Conservation (phyloP, 2,888 invertebrate species). For the Chouioia cunea region DNA sequence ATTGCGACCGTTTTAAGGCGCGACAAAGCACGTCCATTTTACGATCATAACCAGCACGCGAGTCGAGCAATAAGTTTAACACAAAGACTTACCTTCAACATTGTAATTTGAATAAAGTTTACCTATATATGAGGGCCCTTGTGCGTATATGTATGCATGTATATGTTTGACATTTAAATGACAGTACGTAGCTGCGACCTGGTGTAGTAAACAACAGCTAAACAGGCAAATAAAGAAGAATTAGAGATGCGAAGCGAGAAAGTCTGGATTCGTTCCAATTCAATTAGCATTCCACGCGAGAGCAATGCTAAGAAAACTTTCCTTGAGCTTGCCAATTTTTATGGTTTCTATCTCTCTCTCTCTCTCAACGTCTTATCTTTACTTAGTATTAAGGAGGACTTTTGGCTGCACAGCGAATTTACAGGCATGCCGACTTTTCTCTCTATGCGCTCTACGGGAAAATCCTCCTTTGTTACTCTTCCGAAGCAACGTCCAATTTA, state of each 20-base stretch:
- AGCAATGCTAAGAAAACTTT: not conserved
- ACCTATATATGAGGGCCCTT: too few relatives aligned
- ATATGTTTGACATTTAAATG: too few relatives aligned
- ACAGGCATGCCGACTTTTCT: slow-evolving; percentile 3
- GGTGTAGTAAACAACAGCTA: not conserved
- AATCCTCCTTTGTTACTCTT: slow-evolving; percentile 5
- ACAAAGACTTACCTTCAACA: too few relatives aligned
- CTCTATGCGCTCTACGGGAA: not conserved
- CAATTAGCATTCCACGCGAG: slow-evolving; percentile 38
- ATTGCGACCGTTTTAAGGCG: slow-evolving; percentile 28
- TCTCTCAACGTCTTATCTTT: slow-evolving; percentile 39
- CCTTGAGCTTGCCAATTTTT: slow-evolving; percentile 40
- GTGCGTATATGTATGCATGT: too few relatives aligned
- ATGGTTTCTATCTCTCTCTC: slow-evolving; percentile 11
- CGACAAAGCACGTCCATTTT: slow-evolving; percentile 13
- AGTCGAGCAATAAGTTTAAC: too few relatives aligned
- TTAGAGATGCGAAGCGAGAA: not conserved
- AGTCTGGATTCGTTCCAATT: slow-evolving; percentile 43
- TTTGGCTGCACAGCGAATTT: slow-evolving; percentile 24
- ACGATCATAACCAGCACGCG: not conserved
- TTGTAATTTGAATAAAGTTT: too few relatives aligned
- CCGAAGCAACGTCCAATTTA: slow-evolving; percentile 32
- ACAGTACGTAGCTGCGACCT: not conserved
- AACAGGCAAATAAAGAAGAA: slow-evolving; percentile 3
- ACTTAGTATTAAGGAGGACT: slow-evolving; percentile 29